phyloP scores from a whole-genome alignment of 1,140 invertebrate species.

The Wiebesia pumilae region DNA sequence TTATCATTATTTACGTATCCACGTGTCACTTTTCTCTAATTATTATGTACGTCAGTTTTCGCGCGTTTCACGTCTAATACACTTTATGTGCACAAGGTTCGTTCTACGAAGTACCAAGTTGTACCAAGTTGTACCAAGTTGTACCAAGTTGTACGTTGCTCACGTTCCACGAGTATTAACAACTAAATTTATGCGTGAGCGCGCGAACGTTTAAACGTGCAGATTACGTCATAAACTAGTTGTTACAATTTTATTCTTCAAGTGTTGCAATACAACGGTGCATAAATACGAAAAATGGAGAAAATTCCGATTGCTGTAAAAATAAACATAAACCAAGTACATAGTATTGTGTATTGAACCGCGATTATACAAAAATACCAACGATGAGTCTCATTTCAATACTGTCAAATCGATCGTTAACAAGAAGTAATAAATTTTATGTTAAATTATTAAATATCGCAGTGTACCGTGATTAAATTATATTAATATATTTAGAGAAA shows the following conservation, averaged over 20 bases:
- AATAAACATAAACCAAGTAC: neutral
- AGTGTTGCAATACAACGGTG: neutral
- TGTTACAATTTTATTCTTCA: no score
- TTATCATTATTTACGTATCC: constrained; percentile 27
- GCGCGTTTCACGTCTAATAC: constrained; percentile 14
- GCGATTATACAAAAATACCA: neutral
- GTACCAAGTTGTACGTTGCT: no score
- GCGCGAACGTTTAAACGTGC: neutral
- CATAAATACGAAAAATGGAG: neutral
- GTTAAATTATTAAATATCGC: no score
- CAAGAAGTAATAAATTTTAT: no score
- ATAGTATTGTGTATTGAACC: neutral
- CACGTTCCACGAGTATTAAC: neutral
- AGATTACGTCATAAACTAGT: neutral
- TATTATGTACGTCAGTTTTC: neutral
- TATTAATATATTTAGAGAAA: no score
- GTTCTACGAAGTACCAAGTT: neutral
- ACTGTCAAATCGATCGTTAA: no score
- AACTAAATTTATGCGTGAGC: neutral
- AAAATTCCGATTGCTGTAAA: neutral
- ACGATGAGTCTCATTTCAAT: neutral
- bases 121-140: neutral
- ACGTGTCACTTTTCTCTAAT: constrained; percentile 37
- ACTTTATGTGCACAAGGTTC: neutral
- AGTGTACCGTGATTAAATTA: no score